A percentile compares a stretch with the other conserved stretches of the same genome.
Conservation (phyloP, 2,888 invertebrate species). For the Frankliniella intonsa region DNA sequence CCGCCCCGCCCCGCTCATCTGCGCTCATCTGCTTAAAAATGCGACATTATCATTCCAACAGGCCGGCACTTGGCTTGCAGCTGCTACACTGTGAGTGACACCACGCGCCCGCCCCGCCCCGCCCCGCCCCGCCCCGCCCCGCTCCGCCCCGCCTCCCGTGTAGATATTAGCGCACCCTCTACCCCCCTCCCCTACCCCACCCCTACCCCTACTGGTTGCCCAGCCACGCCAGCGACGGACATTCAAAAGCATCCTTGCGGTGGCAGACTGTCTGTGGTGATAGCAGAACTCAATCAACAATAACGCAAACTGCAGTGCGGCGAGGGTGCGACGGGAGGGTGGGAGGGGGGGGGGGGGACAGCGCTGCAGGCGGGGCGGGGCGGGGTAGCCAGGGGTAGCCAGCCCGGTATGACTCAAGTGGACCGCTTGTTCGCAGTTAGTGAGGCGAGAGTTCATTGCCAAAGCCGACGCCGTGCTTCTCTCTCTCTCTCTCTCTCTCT, state of each 20-base stretch:
- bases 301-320: not conserved
- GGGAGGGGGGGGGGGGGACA: not conserved
- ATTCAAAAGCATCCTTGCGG: not conserved
- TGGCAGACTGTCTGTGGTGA: not conserved
- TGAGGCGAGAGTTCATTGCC: constrained; percentile 24
- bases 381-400: not conserved
- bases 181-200: no score
- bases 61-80: no score
- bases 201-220: no score
- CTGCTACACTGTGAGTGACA: no score
- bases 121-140: no score
- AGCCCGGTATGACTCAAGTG: not conserved
- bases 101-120: no score
- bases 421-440: constrained; percentile 7
- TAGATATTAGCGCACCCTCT: no score
- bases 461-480: not conserved
- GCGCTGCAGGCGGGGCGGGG: not conserved
- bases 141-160: no score
- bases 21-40: no score
- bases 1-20: no score
- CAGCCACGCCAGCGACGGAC: no score
- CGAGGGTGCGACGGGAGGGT: not conserved
- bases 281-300: not conserved
- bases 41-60: no score
- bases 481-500: not conserved